Evolutionary conservation across 2,113 vertebrate species (phyloP), one percentile per base, ranked within the genome.

Genomic region (Albula glossodonta): DNA sequence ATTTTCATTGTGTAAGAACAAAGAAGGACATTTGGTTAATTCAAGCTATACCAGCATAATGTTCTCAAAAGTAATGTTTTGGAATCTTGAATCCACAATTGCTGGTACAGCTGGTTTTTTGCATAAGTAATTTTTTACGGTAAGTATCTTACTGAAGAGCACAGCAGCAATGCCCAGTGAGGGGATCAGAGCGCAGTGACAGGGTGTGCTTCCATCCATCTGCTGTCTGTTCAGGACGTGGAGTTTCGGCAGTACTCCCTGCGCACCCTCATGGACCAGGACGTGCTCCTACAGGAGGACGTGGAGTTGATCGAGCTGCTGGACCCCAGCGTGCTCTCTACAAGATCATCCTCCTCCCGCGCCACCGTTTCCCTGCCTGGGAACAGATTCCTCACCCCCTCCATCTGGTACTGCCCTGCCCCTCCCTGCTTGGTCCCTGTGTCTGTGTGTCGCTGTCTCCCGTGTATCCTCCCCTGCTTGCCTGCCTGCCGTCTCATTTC

Each of bases 201-300:
- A 8, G 60, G 57, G 60, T 19, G 60, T 9, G 17, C 22, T 19
- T 66, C 60, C 9, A 15, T 22, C 60, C 6, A 41, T 41, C 22
- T 60, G 88, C 51, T 31, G 81, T 56, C 50, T 41, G 78, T 25
- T 7, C 85, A 99, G 98, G 98, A 99, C 93, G 89, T 91, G 83
- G 96, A 95, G 90, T 99, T 99, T 89, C 97, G 98, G 84, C 96
- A 96, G 87, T 97, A 97, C 92, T 95, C 96, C 0, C 96, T 99
- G 90, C 93, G 94, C 87, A 96, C 96, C 93, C 97, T 99, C 91
- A 96, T 99, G 93, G 96, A 97, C 91, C 98, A 99, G 96, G 98
- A 99, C 92, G 97, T 99, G 90, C 93, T 99, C 91, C 95, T 99
- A 91, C 98, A 99, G 94, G 98, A 99, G 95, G 98, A 99, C 90